phyloP scores from a whole-genome alignment of 2,113 vertebrate species.

The Plotosus lineatus region DNA sequence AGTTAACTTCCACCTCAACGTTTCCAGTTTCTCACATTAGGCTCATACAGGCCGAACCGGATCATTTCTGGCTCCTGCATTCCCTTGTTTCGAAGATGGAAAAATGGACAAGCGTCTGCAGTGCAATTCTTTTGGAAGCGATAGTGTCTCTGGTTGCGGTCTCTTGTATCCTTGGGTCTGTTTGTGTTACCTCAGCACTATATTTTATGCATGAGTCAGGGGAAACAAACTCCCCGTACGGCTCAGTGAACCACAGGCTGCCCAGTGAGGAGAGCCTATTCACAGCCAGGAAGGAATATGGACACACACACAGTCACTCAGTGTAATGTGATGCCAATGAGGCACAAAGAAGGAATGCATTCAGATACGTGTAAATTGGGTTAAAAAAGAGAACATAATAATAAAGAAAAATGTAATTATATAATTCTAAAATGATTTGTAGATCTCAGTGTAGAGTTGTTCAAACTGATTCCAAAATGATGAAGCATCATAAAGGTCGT shows the following conservation, averaged over 20 bases:
- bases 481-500: neutral
- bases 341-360: conserved; percentile 34
- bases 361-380: neutral
- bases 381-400: no score
- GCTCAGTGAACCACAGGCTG: conserved; percentile 52
- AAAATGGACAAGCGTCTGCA: neutral
- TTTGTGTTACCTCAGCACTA: conserved; percentile 64
- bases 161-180: conserved; percentile 55
- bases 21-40: conserved; percentile 26
- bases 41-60: conserved; percentile 19
- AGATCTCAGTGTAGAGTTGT: neutral
- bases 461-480: neutral
- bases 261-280: conserved; percentile 54
- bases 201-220: conserved; percentile 91
- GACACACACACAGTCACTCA: conserved; percentile 31
- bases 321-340: conserved; percentile 63
- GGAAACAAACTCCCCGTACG: conserved; percentile 75
- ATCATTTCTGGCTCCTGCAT: neutral
- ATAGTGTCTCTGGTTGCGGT: conserved; percentile 45
- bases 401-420: no score
- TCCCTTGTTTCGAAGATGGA: neutral
- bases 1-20: conserved; percentile 35
- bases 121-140: neutral
- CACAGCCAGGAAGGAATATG: conserved; percentile 40
- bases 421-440: neutral